Conservation (phyloP, 2,113 vertebrate genomes). For the Propithecus coquereli region DNA sequence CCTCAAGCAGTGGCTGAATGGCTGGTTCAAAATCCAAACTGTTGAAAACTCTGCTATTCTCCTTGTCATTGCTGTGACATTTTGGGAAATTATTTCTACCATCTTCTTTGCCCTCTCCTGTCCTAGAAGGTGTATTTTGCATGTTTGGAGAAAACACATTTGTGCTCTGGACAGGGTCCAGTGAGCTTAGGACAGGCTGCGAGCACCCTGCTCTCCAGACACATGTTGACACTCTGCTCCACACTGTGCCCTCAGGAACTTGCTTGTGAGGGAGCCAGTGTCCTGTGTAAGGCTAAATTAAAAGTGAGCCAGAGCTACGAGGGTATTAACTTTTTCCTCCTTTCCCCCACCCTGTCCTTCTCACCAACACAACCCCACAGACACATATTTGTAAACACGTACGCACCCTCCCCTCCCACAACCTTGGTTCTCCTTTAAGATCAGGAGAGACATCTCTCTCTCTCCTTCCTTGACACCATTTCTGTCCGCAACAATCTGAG, state of each 20-base stretch:
- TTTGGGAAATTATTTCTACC: not conserved
- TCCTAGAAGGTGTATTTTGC: not conserved
- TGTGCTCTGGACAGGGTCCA: not conserved
- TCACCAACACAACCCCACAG: no score
- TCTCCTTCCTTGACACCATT: not conserved
- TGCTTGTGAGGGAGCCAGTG: not conserved
- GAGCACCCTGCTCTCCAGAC: not conserved
- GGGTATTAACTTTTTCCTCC: not conserved
- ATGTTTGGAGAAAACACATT: not conserved
- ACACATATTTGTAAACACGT: not conserved
- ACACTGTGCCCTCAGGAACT: not conserved
- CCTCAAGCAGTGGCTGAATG: not conserved
- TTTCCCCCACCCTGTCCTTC: not conserved
- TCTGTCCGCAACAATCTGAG: not conserved
- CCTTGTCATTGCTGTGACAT: not conserved
- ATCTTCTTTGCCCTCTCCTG: not conserved
- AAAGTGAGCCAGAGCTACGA: fast-evolving
- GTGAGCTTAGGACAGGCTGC: not conserved
- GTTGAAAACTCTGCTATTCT: not conserved
- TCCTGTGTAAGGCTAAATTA: not conserved
- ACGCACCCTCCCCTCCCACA: not conserved
- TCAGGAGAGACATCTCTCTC: not conserved
- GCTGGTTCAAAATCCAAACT: not conserved
- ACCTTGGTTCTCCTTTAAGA: not conserved
- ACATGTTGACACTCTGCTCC: fast-evolving